Evolutionary conservation across 2,113 vertebrate genomes (phyloP).

Genomic region (Hydrochoerus hydrochaeris): DNA sequence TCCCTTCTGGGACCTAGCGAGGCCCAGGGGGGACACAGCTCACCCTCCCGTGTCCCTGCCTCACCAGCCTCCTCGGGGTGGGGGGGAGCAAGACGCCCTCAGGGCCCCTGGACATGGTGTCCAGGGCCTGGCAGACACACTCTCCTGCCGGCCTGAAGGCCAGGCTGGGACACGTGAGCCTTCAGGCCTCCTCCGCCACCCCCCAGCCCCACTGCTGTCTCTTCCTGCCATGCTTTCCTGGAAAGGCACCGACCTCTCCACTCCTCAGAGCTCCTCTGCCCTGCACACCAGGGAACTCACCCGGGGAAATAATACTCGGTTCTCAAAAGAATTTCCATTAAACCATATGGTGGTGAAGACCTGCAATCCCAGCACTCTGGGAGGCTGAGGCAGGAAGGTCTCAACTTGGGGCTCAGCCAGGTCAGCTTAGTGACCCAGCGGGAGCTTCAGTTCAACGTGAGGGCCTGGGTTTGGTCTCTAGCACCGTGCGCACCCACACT

Average conservation of each 20-base stretch:
- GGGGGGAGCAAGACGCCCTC: not conserved
- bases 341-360: not conserved
- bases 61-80: no score
- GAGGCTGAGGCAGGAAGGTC: no score
- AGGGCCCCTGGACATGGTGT: no score
- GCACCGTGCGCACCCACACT: not conserved
- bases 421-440: no score
- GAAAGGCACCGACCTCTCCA: not conserved
- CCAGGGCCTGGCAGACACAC: no score
- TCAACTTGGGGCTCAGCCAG: no score
- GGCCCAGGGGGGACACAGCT: not conserved
- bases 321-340: not conserved
- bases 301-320: not conserved
- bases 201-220: not conserved
- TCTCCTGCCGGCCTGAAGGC: not conserved
- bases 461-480: no score
- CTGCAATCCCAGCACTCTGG: no score
- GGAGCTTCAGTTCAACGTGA: no score
- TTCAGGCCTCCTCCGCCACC: not conserved
- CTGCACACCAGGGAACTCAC: not conserved
- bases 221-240: slow-evolving; percentile 10
- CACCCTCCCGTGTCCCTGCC: no score
- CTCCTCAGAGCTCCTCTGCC: not conserved
- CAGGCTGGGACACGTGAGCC: not conserved
- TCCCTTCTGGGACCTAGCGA: not conserved